phyloP scores from a whole-genome alignment of 2,888 invertebrate species.

The Rhagium mordax region DNA sequence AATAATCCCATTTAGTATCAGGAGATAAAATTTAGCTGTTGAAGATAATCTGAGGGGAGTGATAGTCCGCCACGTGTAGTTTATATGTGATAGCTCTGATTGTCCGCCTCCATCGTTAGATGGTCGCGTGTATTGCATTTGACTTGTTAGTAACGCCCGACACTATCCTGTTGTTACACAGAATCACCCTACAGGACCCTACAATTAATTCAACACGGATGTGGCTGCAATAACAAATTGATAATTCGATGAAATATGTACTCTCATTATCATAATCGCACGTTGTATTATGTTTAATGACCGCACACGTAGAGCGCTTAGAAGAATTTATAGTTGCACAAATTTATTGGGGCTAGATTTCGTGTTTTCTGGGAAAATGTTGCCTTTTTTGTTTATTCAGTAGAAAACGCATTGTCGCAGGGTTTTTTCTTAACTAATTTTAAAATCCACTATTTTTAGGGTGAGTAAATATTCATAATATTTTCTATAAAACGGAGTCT shows the following conservation, averaged over 20 bases:
- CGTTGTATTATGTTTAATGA: constrained; percentile 48
- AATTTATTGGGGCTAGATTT: background rate
- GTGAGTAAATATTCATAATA: too few species aligned
- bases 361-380: too few species aligned
- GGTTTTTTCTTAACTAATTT: too few species aligned
- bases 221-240: constrained; percentile 49
- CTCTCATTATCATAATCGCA: constrained; percentile 44
- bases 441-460: too few species aligned
- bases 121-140: constrained; percentile 45
- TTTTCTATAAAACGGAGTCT: too few species aligned
- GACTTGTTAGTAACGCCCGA: constrained; percentile 48
- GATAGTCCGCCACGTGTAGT: constrained; percentile 45
- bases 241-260: constrained; percentile 51
- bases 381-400: too few species aligned
- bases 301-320: constrained; percentile 40
- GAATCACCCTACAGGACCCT: constrained; percentile 43
- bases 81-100: constrained; percentile 40
- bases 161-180: constrained; percentile 28
- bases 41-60: constrained; percentile 44
- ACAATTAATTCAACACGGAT: constrained; percentile 47
- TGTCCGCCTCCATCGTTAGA: constrained; percentile 49
- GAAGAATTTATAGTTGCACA: background rate
- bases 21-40: constrained; percentile 45
- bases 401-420: too few species aligned
- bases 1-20: constrained; percentile 46